Conservation (phyloP, 2,888 invertebrate genomes). For the Aphelenchoides bicaudatus region DNA sequence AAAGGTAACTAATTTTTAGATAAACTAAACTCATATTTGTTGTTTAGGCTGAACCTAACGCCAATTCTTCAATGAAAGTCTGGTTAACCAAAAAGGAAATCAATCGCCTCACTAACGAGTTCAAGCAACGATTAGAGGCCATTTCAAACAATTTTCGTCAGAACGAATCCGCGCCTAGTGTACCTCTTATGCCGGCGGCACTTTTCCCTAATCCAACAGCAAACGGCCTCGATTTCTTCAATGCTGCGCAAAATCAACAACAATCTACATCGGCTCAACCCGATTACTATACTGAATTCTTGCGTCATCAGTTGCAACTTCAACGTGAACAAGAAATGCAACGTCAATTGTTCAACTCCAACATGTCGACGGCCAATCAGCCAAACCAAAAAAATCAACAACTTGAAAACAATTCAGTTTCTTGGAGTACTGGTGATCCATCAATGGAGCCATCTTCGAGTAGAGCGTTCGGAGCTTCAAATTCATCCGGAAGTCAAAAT, state of each 20-base stretch:
- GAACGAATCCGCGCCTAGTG: neutral
- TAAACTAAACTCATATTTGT: neutral
- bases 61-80: neutral
- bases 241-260: too few relatives aligned
- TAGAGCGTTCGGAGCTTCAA: too few relatives aligned
- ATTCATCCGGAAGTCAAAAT: too few relatives aligned
- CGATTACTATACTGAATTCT: slow-evolving; percentile 10
- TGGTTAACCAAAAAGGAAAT: too few relatives aligned
- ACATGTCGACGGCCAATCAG: too few relatives aligned
- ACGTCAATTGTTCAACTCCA: neutral
- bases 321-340: slow-evolving; percentile 13
- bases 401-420: too few relatives aligned
- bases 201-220: neutral
- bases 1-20: neutral
- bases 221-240: neutral
- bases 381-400: too few relatives aligned
- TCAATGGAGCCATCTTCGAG: too few relatives aligned
- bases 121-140: slow-evolving; percentile 5
- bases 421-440: too few relatives aligned
- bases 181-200: neutral
- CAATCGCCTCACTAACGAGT: neutral
- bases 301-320: slow-evolving; percentile 12
- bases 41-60: neutral
- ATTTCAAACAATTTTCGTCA: neutral
- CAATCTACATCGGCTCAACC: too few relatives aligned